Percentiles rank a stretch among this genome's conserved stretches.
Evolutionary conservation across 1,140 invertebrate genomes (phyloP).

Genomic region (Plectrocnemia conspersa): DNA sequence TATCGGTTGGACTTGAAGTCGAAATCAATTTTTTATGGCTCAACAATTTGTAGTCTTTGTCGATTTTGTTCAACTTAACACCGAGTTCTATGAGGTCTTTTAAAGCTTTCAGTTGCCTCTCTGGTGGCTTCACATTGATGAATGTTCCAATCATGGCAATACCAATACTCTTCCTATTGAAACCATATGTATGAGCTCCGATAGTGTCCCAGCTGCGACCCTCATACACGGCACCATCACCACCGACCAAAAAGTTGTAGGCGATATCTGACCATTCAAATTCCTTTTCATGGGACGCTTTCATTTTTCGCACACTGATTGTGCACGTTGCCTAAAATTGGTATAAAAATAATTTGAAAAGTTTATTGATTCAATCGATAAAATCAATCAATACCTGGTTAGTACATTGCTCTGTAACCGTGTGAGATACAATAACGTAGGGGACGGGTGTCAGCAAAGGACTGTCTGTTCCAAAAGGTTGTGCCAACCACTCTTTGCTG

Average conservation of each 20-base stretch:
- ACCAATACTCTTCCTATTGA: slow-evolving; percentile 60
- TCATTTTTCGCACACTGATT: slow-evolving; percentile 55
- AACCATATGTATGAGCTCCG: slow-evolving; percentile 61
- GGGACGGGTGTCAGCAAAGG: slow-evolving; percentile 46
- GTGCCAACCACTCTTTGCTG: slow-evolving; percentile 57
- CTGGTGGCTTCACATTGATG: slow-evolving; percentile 44
- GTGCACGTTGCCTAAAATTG: slow-evolving; percentile 46
- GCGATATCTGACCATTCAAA: slow-evolving; percentile 52
- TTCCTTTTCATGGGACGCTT: slow-evolving; percentile 69
- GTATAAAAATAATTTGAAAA: no score
- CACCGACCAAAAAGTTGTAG: slow-evolving; percentile 73
- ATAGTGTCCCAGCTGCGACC: slow-evolving; percentile 62
- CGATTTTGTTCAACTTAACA: slow-evolving; percentile 50
- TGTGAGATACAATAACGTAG: slow-evolving; percentile 54
- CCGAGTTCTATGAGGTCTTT: slow-evolving; percentile 54
- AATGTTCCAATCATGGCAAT: slow-evolving; percentile 67
- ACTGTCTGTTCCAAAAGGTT: slow-evolving; percentile 46
- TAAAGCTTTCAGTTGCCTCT: slow-evolving; percentile 52
- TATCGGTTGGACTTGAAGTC: slow-evolving; percentile 60
- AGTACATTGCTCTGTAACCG: slow-evolving; percentile 49
- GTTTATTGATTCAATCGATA: no score
- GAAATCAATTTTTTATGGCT: slow-evolving; percentile 58
- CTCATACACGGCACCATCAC: slow-evolving; percentile 64
- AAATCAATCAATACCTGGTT: no score
- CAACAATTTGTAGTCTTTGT: slow-evolving; percentile 55